Conservation (phyloP, 2,888 invertebrate genomes). For the Philopedon plagiatum region DNA sequence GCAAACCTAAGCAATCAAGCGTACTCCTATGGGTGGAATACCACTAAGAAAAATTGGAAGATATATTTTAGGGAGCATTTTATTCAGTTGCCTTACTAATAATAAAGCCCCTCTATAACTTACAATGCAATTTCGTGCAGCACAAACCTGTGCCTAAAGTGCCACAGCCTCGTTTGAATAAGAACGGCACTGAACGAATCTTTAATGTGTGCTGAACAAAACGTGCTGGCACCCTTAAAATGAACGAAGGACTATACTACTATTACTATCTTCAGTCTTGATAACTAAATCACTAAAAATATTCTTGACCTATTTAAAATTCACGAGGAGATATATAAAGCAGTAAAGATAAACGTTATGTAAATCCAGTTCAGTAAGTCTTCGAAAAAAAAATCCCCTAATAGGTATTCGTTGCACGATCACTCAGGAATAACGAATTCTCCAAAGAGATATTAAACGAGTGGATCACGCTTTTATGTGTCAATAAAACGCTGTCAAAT, state of each 20-base stretch:
- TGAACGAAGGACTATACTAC: not conserved
- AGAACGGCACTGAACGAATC: too few species aligned
- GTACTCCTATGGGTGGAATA: too few species aligned
- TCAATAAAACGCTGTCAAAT: constrained; percentile 17
- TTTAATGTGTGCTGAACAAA: not conserved
- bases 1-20: too few species aligned
- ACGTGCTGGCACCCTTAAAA: not conserved
- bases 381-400: constrained; percentile 2
- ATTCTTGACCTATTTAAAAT: not conserved
- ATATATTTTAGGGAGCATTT: too few species aligned
- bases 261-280: not conserved
- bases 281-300: not conserved
- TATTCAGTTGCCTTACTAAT: too few species aligned
- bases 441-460: not conserved
- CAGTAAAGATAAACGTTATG: not conserved
- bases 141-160: too few species aligned
- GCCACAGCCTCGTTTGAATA: too few species aligned
- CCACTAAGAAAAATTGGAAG: too few species aligned
- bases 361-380: constrained; percentile 1
- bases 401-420: constrained; percentile 5
- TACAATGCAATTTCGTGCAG: too few species aligned
- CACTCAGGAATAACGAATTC: not conserved
- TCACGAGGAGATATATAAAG: not conserved
- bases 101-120: too few species aligned
- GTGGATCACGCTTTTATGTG: constrained; percentile 10